Conservation (phyloP, 2,888 invertebrate genomes). For the Ophion obscuratus region DNA sequence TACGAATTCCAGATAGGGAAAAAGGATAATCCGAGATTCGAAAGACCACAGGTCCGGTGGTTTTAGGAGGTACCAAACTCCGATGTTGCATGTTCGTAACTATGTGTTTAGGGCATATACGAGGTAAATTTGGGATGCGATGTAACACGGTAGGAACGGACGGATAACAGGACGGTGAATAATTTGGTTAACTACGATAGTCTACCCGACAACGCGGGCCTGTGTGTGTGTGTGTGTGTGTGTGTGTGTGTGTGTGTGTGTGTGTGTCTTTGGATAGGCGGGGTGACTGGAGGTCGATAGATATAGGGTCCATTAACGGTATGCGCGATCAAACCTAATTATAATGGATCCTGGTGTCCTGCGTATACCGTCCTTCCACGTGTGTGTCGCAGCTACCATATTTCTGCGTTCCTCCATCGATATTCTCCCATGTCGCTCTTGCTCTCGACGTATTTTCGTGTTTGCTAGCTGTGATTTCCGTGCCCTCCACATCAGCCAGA, state of each 20-base stretch:
- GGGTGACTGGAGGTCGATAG: constrained; percentile 65
- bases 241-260: constrained; percentile 36
- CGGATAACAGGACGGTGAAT: constrained; percentile 66
- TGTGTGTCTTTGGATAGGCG: constrained; percentile 7
- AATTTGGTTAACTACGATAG: constrained; percentile 77
- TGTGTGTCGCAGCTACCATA: constrained; percentile 27
- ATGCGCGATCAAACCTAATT: constrained; percentile 79
- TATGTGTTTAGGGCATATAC: constrained; percentile 17
- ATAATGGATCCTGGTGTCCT: constrained; percentile 74
- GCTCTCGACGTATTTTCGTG: constrained; percentile 17
- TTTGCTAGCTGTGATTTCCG: constrained; percentile 27
- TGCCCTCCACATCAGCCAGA: constrained; percentile 14
- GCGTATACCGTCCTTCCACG: constrained; percentile 51
- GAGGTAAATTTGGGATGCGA: constrained; percentile 30
- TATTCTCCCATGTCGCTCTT: constrained; percentile 36
- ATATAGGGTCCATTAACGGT: constrained; percentile 79
- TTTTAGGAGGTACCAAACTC: not conserved
- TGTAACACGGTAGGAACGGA: constrained; percentile 47
- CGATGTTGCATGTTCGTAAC: constrained; percentile 25
- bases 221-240: constrained; percentile 45
- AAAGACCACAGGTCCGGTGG: constrained; percentile 20
- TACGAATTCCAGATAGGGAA: constrained; percentile 1
- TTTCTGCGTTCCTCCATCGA: constrained; percentile 38
- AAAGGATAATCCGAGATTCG: constrained; percentile 8
- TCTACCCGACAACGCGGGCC: constrained; percentile 65